Evolutionary conservation across 2,113 vertebrate genomes (phyloP).

Genomic region (Rostratula benghalensis): DNA sequence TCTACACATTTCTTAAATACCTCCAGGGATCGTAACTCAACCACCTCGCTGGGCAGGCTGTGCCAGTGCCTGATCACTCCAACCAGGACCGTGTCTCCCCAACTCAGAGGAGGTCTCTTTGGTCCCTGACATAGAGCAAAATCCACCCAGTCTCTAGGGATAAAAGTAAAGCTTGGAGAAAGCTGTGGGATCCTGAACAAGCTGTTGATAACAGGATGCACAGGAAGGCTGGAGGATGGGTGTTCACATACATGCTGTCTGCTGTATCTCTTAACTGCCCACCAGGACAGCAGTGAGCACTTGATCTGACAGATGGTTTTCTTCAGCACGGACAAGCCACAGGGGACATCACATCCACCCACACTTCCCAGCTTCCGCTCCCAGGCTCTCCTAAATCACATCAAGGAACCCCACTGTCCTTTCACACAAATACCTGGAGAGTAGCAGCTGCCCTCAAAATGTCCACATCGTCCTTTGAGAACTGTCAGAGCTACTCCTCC

Average conservation of each 20-base stretch:
- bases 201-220: not conserved
- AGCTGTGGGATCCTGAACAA: not conserved
- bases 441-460: not conserved
- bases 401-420: not conserved
- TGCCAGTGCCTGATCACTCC: too few species aligned
- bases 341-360: constrained; percentile 2
- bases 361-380: constrained; percentile 35
- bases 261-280: not conserved
- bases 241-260: not conserved
- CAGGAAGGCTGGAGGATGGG: constrained; percentile 34
- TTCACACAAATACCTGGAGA: constrained; percentile 40
- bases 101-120: not conserved
- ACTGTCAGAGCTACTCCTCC: not conserved
- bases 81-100: not conserved
- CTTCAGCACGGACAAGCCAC: not conserved
- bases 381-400: constrained; percentile 13
- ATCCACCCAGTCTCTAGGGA: not conserved
- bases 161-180: not conserved
- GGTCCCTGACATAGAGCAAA: not conserved
- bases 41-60: too few species aligned
- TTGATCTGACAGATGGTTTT: constrained; percentile 54
- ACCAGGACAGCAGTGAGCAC: constrained; percentile 8
- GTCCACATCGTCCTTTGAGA: not conserved
- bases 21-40: too few species aligned
- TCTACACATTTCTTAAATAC: too few species aligned